Evolutionary conservation across 2,113 vertebrate species (phyloP).

Genomic region (Bos taurus): ARS-UCD2.0 NC_037329.1:45288501-45289000

Average conservation of each 20-base stretch:
- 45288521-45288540: conserved; percentile 5
- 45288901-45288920: background rate
- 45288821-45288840: background rate
- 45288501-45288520: background rate
- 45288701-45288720: background rate
- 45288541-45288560: background rate
- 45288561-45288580: background rate
- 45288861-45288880: conserved; percentile 11
- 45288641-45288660: background rate
- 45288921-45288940: conserved; percentile 23
- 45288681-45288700: background rate
- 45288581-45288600: background rate
- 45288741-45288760: background rate
- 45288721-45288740: background rate
- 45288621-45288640: background rate
- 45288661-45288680: background rate
- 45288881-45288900: background rate
- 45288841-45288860: background rate
- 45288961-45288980: background rate
- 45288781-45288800: background rate
- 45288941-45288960: background rate
- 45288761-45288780: background rate
- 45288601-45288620: background rate
- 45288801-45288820: background rate
- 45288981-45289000: conserved; percentile 22